Base-by-base conservation (phyloP, 2,888 invertebrate genomes). In the Atethmia centrago region DNA sequence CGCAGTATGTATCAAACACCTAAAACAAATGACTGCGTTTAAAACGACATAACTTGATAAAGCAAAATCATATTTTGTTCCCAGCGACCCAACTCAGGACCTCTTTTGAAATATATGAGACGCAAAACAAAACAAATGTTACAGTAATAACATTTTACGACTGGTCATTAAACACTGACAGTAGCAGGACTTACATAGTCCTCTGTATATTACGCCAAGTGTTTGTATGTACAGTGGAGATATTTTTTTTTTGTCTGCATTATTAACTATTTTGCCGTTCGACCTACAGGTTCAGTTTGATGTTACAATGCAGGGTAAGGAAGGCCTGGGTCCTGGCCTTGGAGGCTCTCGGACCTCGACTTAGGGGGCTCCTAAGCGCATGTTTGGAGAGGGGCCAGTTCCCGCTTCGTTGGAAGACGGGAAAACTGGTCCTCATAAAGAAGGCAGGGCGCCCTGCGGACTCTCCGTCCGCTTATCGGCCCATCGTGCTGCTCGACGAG, bases 121-220 rank as follows among this genome's bases (percentile, higher is more conserved):
- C 74, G 71, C 69, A 82, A 83, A 87, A 85, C 80, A 86, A 90
- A 90, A 90, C 2, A 91, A 90, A 90, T 88, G 80, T 87, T 88
- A 90, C 88, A 80, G 85, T 89, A 90, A 90, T 91, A 89, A 87
- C 84, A 87, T 87, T 92, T 92, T 93, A 92, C 89, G 91, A 89
- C 80, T 80, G 84, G 83, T 87, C 90, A 92, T 93, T 93, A 92
- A 93, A 92, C 91, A 92, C 90, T 91, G 92, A 92, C 92, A 91
- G 84, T 82, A 80, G 75, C 90, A 91, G 87, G 81, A 83, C 82
- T 86, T 84, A 83, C 78, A 79, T 71, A 56, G 74, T 80, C 77
- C 75, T 74, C 77, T 71, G 71, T 78, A 61, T 85, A 75, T 72
- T 76, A 64, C 55, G 86, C 75, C 79, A 87, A 87, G 81, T 83